phyloP scores from a whole-genome alignment of 1,140 invertebrate genomes.

The Drosophila kohkoa region DNA sequence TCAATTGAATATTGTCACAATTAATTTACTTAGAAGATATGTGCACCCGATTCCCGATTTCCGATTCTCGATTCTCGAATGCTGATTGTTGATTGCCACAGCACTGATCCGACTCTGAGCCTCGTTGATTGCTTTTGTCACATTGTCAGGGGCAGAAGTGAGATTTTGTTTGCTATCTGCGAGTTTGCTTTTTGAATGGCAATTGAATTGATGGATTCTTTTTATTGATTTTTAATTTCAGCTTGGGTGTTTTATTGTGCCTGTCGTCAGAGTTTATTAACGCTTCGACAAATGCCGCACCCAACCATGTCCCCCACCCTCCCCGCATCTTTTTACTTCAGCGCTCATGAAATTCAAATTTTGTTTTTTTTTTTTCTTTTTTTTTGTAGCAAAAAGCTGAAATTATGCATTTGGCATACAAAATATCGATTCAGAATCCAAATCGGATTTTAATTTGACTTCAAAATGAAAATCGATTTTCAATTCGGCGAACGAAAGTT shows the following conservation, averaged over 20 bases:
- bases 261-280: constrained; percentile 57
- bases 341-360: constrained; percentile 68
- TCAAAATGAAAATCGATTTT: constrained; percentile 37
- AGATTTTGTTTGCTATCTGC: constrained; percentile 19
- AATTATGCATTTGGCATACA: constrained; percentile 51
- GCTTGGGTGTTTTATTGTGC: constrained; percentile 62
- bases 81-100: constrained; percentile 1
- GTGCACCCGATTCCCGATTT: constrained; percentile 8
- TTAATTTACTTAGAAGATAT: constrained; percentile 79
- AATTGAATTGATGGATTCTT: constrained; percentile 48
- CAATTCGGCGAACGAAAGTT: constrained; percentile 10
- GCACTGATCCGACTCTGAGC: constrained; percentile 13
- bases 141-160: constrained; percentile 28
- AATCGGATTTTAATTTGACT: constrained; percentile 40
- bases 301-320: background rate
- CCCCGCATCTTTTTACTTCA: background rate
- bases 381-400: constrained; percentile 22
- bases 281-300: constrained; percentile 47
- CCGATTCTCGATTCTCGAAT: background rate
- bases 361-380: constrained; percentile 40
- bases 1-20: constrained; percentile 83
- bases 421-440: constrained; percentile 3
- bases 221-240: constrained; percentile 81
- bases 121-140: constrained; percentile 30
- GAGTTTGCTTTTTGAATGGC: constrained; percentile 20